Percentiles rank a stretch among this genome's conserved stretches.
Evolutionary conservation across 2,888 invertebrate species (phyloP).

Genomic region (Seira sanloemensis): DNA sequence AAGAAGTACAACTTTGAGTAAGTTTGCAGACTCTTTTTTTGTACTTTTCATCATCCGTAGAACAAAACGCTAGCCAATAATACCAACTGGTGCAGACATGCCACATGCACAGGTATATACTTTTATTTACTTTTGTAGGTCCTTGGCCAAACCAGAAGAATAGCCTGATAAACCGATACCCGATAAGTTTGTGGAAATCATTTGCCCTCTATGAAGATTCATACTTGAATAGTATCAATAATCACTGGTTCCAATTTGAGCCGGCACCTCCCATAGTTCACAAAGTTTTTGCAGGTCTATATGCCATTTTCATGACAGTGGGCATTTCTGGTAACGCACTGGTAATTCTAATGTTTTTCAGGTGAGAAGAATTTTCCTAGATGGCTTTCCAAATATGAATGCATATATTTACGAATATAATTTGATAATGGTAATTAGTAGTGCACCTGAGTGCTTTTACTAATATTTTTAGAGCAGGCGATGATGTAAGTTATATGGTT

Average conservation of each 20-base stretch:
- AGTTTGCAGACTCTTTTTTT: neutral
- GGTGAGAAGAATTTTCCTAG: too few species aligned
- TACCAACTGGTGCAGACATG: neutral
- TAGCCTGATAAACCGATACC: constrained; percentile 73
- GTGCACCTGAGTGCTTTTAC: neutral
- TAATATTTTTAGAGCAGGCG: neutral
- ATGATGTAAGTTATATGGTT: too few species aligned
- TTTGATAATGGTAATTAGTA: neutral
- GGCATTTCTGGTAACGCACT: constrained; percentile 85
- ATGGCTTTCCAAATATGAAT: too few species aligned
- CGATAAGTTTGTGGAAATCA: constrained; percentile 78
- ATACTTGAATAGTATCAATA: constrained; percentile 80
- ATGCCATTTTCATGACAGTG: constrained; percentile 80
- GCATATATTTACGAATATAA: neutral
- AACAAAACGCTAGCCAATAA: neutral
- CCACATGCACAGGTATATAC: neutral
- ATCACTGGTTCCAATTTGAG: constrained; percentile 84
- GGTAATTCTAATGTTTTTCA: constrained; percentile 84
- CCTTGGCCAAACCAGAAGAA: neutral
- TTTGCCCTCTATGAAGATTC: constrained; percentile 80
- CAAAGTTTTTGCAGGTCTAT: constrained; percentile 80
- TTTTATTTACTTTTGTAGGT: neutral
- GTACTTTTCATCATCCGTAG: neutral
- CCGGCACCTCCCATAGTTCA: constrained; percentile 81
- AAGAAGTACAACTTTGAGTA: neutral